These are phyloP conservation scores for Neolamprologus hecqui DNA, from an alignment of 2,113 vertebrate genomes.

Conservation along the genomic window DNA sequence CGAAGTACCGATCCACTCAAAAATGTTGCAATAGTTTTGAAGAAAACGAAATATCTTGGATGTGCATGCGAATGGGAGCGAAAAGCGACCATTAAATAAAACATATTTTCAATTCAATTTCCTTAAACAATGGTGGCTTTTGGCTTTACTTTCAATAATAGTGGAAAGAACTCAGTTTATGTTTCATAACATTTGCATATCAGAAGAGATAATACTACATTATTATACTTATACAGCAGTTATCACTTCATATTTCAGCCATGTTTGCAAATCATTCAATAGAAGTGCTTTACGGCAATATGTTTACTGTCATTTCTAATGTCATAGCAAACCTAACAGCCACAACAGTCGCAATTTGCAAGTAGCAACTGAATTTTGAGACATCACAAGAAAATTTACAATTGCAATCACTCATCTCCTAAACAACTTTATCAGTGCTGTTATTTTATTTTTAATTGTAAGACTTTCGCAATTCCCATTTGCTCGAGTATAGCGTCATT, in stretches of 20 bases:
- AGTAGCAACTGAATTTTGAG: neutral
- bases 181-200: neutral
- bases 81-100: neutral
- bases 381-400: neutral
- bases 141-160: neutral
- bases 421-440: fast-evolving
- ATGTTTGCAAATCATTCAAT: neutral
- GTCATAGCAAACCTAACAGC: neutral
- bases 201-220: neutral
- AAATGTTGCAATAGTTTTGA: neutral
- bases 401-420: neutral
- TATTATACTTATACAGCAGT: neutral
- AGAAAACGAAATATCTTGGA: neutral
- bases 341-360: neutral
- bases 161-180: neutral
- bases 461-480: neutral
- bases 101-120: neutral
- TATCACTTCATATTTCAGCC: neutral
- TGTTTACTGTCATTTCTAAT: neutral
- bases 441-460: neutral
- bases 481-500: neutral
- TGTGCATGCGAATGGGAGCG: neutral
- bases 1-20: neutral
- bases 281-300: neutral
- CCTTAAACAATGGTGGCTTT: neutral